Evolutionary conservation across 2,888 invertebrate genomes (phyloP), one percentile per base, ranked within the genome.

Genomic region (Uloborus plumipes): DNA sequence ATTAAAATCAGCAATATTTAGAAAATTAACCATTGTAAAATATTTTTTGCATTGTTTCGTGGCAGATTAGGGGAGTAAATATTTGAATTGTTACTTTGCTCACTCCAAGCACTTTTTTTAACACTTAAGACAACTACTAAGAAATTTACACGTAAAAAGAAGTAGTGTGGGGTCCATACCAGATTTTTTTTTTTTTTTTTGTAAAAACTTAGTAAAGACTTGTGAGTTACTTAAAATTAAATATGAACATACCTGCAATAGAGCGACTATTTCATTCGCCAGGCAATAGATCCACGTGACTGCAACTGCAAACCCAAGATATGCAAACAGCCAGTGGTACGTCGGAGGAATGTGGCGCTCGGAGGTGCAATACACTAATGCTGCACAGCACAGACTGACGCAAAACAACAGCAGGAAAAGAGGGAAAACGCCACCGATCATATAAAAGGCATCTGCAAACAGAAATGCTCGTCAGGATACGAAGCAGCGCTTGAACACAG

Each of bases 181-280:
- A n/a, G n/a, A n/a, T n/a, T n/a, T n/a, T n/a, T n/a, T n/a, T n/a
- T n/a, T n/a, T 26, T 26, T 26, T 26, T 26, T 4, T 26, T 26
- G 2, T 39, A 39, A 39, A 39, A 39, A 1, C 1, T 39, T 39
- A 9, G 39, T 9, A 39, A 39, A 2, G 9, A 1, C 6, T 7
- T 7, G 11, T 2, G 9, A 39, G 9, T 39, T 11, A 39, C 6
- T 39, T 11, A 9, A 9, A 39, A 39, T 11, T 39, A 39, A 67
- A 18, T 26, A 14, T 15, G 67, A 47, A 55, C 84, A 71, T 85
- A 89, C 89, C 87, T 89, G 88, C 55, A 90, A 84, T 20, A 90
- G 87, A 84, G 89, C 90, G 49, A 93, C 91, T 69, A 93, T 91
- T 88, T 93, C 93, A 85, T 90, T 90, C 47, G 93, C 92, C 39